Conservation (phyloP, 1,140 invertebrate genomes). For the Dolichoris vasculosae region DNA sequence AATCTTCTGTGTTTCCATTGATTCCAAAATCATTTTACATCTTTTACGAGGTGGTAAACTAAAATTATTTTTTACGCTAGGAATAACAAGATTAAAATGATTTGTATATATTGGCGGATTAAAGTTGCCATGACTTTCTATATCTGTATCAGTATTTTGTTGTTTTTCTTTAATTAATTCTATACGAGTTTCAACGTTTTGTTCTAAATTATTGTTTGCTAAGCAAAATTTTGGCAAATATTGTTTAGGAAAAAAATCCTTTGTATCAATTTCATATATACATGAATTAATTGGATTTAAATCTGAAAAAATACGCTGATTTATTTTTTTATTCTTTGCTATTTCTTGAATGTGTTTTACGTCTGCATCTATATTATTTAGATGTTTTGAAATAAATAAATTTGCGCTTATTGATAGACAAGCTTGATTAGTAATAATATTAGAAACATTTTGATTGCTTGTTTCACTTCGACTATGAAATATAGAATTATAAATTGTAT, state of each 20-base stretch:
- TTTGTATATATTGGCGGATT: slow-evolving; percentile 10
- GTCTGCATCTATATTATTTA: not conserved
- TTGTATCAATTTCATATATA: slow-evolving; percentile 24
- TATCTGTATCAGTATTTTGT: slow-evolving; percentile 55
- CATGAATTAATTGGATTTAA: not conserved
- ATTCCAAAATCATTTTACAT: slow-evolving; percentile 84
- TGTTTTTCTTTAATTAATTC: slow-evolving; percentile 57
- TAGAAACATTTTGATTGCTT: not conserved
- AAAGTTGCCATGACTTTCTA: slow-evolving; percentile 57
- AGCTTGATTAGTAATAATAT: slow-evolving; percentile 2
- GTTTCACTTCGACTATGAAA: not conserved
- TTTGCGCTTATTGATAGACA: slow-evolving; percentile 12
- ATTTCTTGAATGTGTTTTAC: not conserved
- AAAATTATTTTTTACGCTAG: slow-evolving; percentile 78
- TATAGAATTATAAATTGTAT: slow-evolving; percentile 72
- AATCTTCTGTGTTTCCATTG: slow-evolving; percentile 76
- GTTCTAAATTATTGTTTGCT: slow-evolving; percentile 64
- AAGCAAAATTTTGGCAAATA: slow-evolving; percentile 49
- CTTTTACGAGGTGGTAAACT: slow-evolving; percentile 85
- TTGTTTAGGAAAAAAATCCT: slow-evolving; percentile 15
- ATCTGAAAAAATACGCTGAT: slow-evolving; percentile 7
- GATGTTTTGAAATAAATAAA: not conserved
- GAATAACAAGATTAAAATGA: slow-evolving; percentile 61
- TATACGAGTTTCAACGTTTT: slow-evolving; percentile 61
- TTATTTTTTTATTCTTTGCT: not conserved